Percentiles rank a stretch among this genome's conserved stretches.
phyloP scores from a whole-genome alignment of 2,797 vertebrate genomes.

The Rhynchonycteris naso region DNA sequence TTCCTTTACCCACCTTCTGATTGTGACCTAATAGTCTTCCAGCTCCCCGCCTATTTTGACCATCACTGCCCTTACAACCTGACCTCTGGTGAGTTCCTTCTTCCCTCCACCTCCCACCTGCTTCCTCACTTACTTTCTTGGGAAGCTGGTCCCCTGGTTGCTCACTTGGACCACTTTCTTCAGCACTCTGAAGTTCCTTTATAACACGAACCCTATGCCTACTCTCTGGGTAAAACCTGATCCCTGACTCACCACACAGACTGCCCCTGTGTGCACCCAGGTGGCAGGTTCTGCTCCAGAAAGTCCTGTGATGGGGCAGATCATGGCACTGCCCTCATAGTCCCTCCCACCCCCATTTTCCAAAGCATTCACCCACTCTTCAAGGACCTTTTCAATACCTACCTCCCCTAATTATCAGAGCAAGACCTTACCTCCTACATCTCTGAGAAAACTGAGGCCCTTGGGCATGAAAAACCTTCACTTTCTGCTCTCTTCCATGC shows the following conservation, averaged over 20 bases:
- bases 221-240: not conserved
- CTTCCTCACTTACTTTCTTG: not conserved
- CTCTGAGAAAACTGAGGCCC: not conserved
- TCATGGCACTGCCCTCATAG: fast-evolving
- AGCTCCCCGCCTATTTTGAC: not conserved
- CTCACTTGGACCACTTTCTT: not conserved
- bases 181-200: not conserved
- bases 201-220: not conserved
- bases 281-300: not conserved
- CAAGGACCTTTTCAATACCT: too few relatives aligned
- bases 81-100: not conserved
- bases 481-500: not conserved
- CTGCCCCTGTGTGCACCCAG: not conserved
- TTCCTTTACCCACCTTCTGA: not conserved
- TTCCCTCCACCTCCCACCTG: not conserved
- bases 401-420: not conserved
- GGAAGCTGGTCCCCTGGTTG: not conserved
- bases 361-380: not conserved
- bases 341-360: not conserved
- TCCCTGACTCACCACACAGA: not conserved
- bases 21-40: not conserved
- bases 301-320: not conserved
- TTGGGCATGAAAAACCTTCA: not conserved
- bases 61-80: not conserved
- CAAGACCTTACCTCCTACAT: not conserved